These are phyloP conservation scores for Eubasilissa splendida DNA, from an alignment of 2,888 invertebrate species.

Conservation along the genomic window DNA sequence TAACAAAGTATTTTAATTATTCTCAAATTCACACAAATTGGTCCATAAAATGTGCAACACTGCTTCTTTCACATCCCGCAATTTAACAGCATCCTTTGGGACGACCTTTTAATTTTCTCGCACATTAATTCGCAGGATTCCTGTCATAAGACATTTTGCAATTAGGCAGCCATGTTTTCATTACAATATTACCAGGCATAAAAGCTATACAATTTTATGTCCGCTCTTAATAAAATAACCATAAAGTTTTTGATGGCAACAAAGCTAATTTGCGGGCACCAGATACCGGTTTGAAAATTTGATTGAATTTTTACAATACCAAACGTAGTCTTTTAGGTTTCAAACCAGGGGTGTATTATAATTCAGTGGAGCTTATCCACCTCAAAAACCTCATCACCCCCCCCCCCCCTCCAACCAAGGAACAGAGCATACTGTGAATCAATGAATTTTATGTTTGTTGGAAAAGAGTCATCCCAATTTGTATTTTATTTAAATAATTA, in stretches of 20 bases:
- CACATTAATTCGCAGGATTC: not conserved
- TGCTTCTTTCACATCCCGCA: not conserved
- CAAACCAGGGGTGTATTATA: too few species aligned
- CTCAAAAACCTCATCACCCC: too few species aligned
- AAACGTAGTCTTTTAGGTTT: not conserved
- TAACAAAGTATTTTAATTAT: too few species aligned
- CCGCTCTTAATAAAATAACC: constrained; percentile 17
- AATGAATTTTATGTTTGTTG: too few species aligned
- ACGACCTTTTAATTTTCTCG: not conserved
- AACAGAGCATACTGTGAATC: too few species aligned
- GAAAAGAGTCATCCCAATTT: too few species aligned
- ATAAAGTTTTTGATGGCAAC: constrained; percentile 4
- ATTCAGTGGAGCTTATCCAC: too few species aligned
- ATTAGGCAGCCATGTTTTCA: constrained; percentile 8
- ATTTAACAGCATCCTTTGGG: not conserved
- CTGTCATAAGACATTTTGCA: not conserved
- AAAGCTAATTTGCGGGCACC: not conserved
- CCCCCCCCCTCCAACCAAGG: too few species aligned
- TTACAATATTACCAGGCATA: constrained; percentile 14
- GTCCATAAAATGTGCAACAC: not conserved
- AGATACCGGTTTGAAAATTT: not conserved
- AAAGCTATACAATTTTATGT: not conserved
- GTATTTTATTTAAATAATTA: too few species aligned
- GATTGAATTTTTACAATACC: constrained; percentile 10
- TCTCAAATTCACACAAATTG: too few species aligned